Evolutionary conservation across 2,797 vertebrate genomes (phyloP), one percentile per base, ranked within the genome.

Genomic region (Chloroceryle amazona): DNA sequence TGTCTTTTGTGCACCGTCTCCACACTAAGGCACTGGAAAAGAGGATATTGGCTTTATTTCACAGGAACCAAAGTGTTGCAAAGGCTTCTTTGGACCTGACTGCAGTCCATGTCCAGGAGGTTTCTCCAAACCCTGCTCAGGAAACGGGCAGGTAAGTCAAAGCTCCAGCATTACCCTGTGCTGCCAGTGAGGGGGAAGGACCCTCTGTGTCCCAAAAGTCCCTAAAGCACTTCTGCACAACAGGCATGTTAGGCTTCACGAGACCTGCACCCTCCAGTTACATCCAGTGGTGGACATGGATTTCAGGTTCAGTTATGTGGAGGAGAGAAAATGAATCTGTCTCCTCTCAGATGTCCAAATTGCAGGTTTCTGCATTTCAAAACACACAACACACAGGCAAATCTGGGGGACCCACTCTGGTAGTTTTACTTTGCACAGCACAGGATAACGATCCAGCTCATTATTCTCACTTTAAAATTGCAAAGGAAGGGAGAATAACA

Each of bases 81-180:
- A 96, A 95, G 99, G 99, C 4, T 99, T 99, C 98, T 99, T 98
- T 6, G 99, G 99, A 44, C 97, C 98, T 29, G 98, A 99, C 61
- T 99, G 99, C 94, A 97, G 85, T 26, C 98, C 98, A 0, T 99
- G 99, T 83, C 99, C 99, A 1, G 99, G 99, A 89, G 99, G 99
- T 44, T 98, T 98, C 96, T 96, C 73, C 60, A 97, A 93, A 3
- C 98, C 99, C 0, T 99, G 99, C 92, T 99, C 98, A 0, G 98
- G 99, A 91, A 99, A 99, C 1, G 99, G 99, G 28, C 98, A 98
- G 98, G 99, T 99, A 96, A 98, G 84, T 8, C 75, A 5, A 86
- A 11, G 13, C 51, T 29, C 19, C 39, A 4, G 21, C 31, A 52
- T 17, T 42, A 51, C 10, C 33, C 31, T 15, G 17, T 9, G 17